Evolutionary conservation across 2,888 invertebrate species (phyloP), one percentile per base, ranked within the genome.

Genomic region (Amblyjoppa fuscipennis): DNA sequence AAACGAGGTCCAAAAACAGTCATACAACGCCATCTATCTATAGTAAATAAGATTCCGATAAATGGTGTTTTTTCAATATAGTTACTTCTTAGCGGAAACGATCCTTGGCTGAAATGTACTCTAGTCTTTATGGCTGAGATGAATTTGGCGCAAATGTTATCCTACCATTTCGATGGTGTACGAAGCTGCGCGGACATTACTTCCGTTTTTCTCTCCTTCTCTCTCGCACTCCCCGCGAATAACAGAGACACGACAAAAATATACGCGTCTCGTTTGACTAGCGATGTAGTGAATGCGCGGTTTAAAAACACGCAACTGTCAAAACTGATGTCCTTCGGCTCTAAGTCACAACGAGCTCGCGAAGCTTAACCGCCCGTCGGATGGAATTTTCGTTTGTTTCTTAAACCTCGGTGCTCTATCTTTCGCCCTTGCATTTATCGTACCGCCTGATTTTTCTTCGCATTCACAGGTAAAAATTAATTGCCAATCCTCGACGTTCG

Each of bases 211-310:
- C 34, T 6, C 7, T 34, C 34, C 1, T 7, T 34, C 34, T 7
- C 34, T 6, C 34, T 34, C 34, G 34, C 34, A 7, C 34, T 34
- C 34, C 6, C 34, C 7, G 34, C 34, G 34, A 34, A 34, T 34
- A 34, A 34, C 34, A 34, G 34, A 7, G 6, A 34, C 6, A 34
- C 34, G 6, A 34, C 28, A 5, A 45, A 16, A 59, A 78, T 38
- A 69, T 41, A 9, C n/a, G 66, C 77, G 56, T 76, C 71, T 80
- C 80, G 68, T 81, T 84, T 81, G 84, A 84, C 84, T 80, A 80
- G 76, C 71, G 49, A 38, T 59, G 80, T 84, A 59, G 28, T 28
- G 31, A 73, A 73, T 81, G 56, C 80, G 71, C 77, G 77, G 76
- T 84, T 84, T 73, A 25, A 81, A 84, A 84, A 77, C 53, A 74